Evolutionary conservation across 92 coral and sea anemone species (phyloP), one percentile per base, ranked within the genome.

Genomic region (Epizoanthus illoricatus): DNA sequence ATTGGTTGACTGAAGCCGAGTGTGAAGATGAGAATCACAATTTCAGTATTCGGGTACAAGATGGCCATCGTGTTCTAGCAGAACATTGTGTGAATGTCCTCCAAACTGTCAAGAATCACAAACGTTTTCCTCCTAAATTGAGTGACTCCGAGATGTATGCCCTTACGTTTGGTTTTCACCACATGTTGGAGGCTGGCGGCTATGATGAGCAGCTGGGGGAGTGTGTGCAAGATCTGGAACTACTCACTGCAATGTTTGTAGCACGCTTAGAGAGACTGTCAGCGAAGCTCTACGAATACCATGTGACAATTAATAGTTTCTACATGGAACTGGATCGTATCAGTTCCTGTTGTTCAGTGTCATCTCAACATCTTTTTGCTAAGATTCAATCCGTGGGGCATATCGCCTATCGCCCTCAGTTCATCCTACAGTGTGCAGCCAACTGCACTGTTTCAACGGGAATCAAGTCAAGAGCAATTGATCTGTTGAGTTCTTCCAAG

Each of bases 11-110:
- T 9, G 15, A 52, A 52, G 56, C 56, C 12, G 56, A 52, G 56
- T 52, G 11, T 52, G 56, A 52, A 10, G 56, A 52, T 23, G 40
- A 7, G 4, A 36, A 18, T 65, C 69, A 65, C 16, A 36, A 65
- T 21, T 65, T 65, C 69, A 52, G 69, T 65, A 33, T 65, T 21
- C 10, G 20, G 69, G 36, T 23, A 17, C 36, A 9, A 65, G 40
- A 65, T 65, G 69, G 69, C 5, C 69, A 65, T 20, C 41, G 39
- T 36, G 18, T 65, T 15, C 41, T 65, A 8, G 69, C 69, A 23
- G 69, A 65, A 65, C 69, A 65, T 65, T 52, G 56, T 52, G 56
- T 52, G 56, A 13, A 52, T 52, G 56, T 52, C 56, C 56, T 52
- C 56, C 56, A 13, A 52, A 5, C 11, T 52, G 56, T 52, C 3